Evolutionary conservation across 2,888 invertebrate species (phyloP), one percentile per base, ranked within the genome.

Genomic region (Linnaemya vulpina): DNA sequence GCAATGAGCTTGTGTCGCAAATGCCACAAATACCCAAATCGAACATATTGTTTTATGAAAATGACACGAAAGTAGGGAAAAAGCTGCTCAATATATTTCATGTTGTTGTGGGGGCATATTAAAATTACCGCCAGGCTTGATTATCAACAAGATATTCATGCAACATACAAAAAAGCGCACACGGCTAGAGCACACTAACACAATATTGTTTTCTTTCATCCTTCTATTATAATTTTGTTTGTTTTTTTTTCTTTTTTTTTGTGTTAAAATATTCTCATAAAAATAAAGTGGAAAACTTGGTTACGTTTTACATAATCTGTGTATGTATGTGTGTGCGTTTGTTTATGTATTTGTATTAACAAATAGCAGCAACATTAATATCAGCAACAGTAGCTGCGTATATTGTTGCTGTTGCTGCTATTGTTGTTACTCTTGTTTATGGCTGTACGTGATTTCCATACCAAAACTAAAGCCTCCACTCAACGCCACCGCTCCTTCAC

Each of bases 381-480:
- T 43, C 62, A 73, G 55, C 81, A 78, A 71, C 82, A 75, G 71
- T 75, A 78, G 76, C 80, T 63, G 65, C n/a, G 63, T 68, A 65
- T 83, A 51, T 13, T 78, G n/a, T 35, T 53, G 71, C n/a, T 63
- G 62, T 11, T 74, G 38, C 7, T 74, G 55, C 22, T 63, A n/a
- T 63, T 67, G 43, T 49, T 68, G 60, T 58, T 77, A 60, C 58
- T 84, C 58, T 70, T 86, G 79, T 79, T 88, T 86, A 86, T 84
- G 80, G 65, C 65, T 40, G 73, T 83, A 86, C 84, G 86, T 86
- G 84, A 77, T 86, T 81, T 80, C 25, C 83, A 85, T 86, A 81
- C 68, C 30, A 40, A 55, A 80, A 74, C 43, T 55, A 38, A 11
- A 63, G 46, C 53, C 55, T 53, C 30, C 83, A 70, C 46, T 63